Percentiles rank a stretch among this genome's conserved stretches.
Evolutionary conservation across 2,113 vertebrate genomes (phyloP).

Genomic region (Eleginops maclovinus): DNA sequence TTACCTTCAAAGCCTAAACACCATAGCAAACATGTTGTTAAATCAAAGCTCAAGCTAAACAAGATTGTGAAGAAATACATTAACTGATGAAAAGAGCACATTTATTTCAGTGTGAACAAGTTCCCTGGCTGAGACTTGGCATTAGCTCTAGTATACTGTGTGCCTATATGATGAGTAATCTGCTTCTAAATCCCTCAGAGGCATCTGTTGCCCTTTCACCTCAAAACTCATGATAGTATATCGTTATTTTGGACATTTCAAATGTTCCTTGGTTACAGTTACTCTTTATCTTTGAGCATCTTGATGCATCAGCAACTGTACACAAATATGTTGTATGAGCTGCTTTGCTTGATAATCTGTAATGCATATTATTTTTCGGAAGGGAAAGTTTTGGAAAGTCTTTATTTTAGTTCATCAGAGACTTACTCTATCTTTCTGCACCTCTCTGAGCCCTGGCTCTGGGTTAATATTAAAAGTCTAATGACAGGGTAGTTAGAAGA

Average conservation of each 20-base stretch:
- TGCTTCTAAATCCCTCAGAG: slow-evolving; percentile 13
- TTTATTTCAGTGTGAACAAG: background rate
- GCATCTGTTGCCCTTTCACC: too few relatives aligned
- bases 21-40: background rate
- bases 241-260: slow-evolving; percentile 37
- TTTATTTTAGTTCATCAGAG: background rate
- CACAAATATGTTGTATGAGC: slow-evolving; percentile 14
- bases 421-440: background rate
- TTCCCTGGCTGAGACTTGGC: background rate
- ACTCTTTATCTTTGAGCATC: too few relatives aligned
- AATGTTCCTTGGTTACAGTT: slow-evolving; percentile 15
- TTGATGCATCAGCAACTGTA: background rate
- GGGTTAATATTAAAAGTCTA: slow-evolving; percentile 21
- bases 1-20: background rate
- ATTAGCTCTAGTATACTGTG: slow-evolving; percentile 10
- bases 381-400: slow-evolving; percentile 1
- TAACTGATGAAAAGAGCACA: background rate
- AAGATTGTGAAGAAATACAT: background rate
- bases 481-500: background rate
- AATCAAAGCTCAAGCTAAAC: slow-evolving; percentile 17
- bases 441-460: background rate
- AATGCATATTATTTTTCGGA: slow-evolving; percentile 15
- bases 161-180: slow-evolving; percentile 11
- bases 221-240: background rate
- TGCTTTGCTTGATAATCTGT: slow-evolving; percentile 13